phyloP scores from a whole-genome alignment of 2,797 vertebrate species.

The Clarias platycephalus region DNA sequence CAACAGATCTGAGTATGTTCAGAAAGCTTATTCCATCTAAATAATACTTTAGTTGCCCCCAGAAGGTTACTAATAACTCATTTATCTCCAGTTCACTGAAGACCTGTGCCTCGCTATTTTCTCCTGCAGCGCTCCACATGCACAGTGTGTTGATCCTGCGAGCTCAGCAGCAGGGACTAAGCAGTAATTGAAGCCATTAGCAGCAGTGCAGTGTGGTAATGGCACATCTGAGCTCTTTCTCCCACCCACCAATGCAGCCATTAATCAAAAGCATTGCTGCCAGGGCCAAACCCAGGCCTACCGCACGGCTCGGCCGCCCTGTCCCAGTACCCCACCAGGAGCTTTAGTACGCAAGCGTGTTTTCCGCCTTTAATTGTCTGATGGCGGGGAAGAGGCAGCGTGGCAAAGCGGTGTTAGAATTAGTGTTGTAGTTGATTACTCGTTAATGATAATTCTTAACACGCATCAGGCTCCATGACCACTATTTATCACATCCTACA shows the following conservation, averaged over 20 bases:
- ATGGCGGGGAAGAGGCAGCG: neutral
- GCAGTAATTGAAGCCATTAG: slow-evolving; percentile 84
- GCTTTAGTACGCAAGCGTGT: neutral
- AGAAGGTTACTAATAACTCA: slow-evolving; percentile 10
- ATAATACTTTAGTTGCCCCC: neutral
- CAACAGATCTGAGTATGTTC: neutral
- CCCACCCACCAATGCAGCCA: slow-evolving; percentile 80
- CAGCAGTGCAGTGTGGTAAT: slow-evolving; percentile 82
- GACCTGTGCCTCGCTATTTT: slow-evolving; percentile 59
- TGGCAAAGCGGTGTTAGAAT: neutral
- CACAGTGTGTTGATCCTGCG: slow-evolving; percentile 66
- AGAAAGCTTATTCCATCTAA: neutral
- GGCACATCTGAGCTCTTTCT: slow-evolving; percentile 78
- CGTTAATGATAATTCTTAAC: neutral
- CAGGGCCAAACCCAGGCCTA: slow-evolving; percentile 23
- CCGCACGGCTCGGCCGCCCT: slow-evolving; percentile 3
- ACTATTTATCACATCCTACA: neutral
- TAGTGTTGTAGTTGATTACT: neutral
- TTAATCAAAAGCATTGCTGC: slow-evolving; percentile 73
- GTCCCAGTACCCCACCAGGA: slow-evolving; percentile 10
- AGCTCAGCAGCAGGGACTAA: slow-evolving; percentile 78
- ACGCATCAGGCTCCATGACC: neutral
- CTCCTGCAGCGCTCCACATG: neutral
- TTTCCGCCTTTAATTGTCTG: slow-evolving; percentile 5
- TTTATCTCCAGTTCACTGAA: neutral